Evolutionary conservation across 2,113 vertebrate species (phyloP).

Genomic region (Heliornis fulica): DNA sequence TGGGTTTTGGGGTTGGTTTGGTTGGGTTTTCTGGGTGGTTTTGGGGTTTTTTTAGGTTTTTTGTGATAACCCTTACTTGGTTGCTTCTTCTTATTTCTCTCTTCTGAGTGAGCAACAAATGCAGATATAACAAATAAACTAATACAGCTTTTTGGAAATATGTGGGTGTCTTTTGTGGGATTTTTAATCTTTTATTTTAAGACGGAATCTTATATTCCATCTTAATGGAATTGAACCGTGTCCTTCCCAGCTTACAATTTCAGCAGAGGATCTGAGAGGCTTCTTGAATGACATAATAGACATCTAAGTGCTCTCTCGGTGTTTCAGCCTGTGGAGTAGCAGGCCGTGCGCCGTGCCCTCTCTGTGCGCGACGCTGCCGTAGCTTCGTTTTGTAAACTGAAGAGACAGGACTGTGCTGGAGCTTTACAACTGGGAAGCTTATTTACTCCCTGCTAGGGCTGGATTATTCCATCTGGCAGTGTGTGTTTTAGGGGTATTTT

Average conservation of each 20-base stretch:
- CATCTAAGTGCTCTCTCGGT: too few species aligned
- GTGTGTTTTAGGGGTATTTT: background rate
- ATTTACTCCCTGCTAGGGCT: background rate
- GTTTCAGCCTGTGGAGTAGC: background rate
- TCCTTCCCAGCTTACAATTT: background rate
- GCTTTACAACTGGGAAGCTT: background rate
- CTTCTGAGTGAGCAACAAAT: too few species aligned
- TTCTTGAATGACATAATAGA: background rate
- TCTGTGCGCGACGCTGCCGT: accelerated
- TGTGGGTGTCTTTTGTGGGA: too few species aligned
- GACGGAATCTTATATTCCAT: background rate
- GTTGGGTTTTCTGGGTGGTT: too few species aligned
- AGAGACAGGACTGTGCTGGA: background rate
- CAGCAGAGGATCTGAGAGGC: background rate
- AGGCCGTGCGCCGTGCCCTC: background rate
- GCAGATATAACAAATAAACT: background rate
- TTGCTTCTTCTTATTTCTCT: background rate
- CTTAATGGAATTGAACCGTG: accelerated
- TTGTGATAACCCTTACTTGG: background rate
- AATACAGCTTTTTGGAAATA: accelerated
- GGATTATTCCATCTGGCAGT: background rate
- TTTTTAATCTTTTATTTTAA: background rate
- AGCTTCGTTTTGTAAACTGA: background rate
- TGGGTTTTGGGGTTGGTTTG: background rate
- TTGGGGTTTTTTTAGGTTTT: background rate